These are phyloP conservation scores for Myotis brandtii DNA, from an alignment of 2,113 vertebrate species.

Conservation along the genomic window DNA sequence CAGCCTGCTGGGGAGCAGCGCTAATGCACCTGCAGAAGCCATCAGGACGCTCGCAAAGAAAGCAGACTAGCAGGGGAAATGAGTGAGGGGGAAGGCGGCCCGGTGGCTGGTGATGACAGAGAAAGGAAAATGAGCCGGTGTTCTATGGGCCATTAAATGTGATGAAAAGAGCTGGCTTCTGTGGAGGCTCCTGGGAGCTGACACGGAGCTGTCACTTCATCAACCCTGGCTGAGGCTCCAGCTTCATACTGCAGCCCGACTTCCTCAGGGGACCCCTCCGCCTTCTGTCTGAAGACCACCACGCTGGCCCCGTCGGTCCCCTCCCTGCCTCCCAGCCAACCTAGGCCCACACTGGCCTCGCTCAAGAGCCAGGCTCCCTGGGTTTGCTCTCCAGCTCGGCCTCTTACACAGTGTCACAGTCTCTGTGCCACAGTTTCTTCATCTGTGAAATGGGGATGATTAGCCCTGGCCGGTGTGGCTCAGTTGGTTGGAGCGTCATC, in stretches of 20 bases:
- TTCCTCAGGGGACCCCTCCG: not conserved
- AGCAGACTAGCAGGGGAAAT: not conserved
- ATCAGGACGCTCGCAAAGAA: not conserved
- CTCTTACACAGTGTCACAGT: not conserved
- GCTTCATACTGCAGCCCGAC: not conserved
- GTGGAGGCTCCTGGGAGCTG: not conserved
- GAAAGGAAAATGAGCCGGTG: not conserved
- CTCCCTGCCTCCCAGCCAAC: not conserved
- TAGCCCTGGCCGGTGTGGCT: too few relatives aligned
- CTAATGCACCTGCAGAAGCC: not conserved
- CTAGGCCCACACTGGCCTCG: not conserved
- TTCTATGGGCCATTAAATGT: constrained; percentile 22
- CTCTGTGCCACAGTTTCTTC: not conserved
- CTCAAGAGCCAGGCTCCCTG: not conserved
- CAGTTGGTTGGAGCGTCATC: too few relatives aligned
- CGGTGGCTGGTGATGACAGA: constrained; percentile 10
- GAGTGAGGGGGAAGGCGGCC: not conserved
- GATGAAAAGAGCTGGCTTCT: constrained; percentile 23
- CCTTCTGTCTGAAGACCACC: not conserved
- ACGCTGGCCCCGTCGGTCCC: not conserved
- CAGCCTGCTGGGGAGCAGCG: not conserved
- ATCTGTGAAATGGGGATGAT: not conserved
- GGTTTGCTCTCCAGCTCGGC: not conserved
- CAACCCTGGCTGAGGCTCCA: not conserved
- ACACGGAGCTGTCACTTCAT: not conserved